Conservation (phyloP, 2,797 vertebrate species). For the Protonibea diacanthus region DNA sequence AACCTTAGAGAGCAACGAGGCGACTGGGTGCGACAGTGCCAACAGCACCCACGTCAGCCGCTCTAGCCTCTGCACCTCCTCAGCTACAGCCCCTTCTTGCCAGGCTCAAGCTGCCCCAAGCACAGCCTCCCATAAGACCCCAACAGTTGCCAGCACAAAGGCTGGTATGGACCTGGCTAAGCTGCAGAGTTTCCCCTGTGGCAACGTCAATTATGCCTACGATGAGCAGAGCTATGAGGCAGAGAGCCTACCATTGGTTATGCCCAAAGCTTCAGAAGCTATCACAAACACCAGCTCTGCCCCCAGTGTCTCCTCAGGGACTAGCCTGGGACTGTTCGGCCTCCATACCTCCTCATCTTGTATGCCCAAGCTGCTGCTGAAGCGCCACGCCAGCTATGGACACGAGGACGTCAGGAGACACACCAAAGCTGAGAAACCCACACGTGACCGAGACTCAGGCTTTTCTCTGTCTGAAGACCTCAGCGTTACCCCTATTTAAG, state of each 20-base stretch:
- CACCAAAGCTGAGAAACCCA: conserved; percentile 87
- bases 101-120: conserved; percentile 73
- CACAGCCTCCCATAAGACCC: conserved; percentile 59
- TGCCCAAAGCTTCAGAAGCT: conserved; percentile 70
- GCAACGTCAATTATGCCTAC: conserved; percentile 93
- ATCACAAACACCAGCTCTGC: conserved; percentile 68
- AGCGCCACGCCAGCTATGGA: conserved; percentile 89
- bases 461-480: conserved; percentile 94
- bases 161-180: conserved; percentile 87
- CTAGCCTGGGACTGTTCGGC: conserved; percentile 58
- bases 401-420: conserved; percentile 87
- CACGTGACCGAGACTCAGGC: conserved; percentile 91
- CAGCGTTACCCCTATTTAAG: conserved; percentile 88
- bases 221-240: conserved; percentile 88
- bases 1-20: conserved; percentile 79
- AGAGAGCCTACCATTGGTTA: conserved; percentile 80
- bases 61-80: conserved; percentile 74
- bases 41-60: conserved; percentile 78
- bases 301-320: conserved; percentile 65
- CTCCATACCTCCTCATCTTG: conserved; percentile 67
- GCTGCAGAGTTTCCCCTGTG: conserved; percentile 91
- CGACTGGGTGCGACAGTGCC: conserved; percentile 74
- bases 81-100: conserved; percentile 75
- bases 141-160: conserved; percentile 51
- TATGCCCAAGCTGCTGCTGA: conserved; percentile 83